These are phyloP conservation scores for Epizoanthus scotinus DNA, from an alignment of 92 coral and sea anemone genomes.

Conservation along the genomic window DNA sequence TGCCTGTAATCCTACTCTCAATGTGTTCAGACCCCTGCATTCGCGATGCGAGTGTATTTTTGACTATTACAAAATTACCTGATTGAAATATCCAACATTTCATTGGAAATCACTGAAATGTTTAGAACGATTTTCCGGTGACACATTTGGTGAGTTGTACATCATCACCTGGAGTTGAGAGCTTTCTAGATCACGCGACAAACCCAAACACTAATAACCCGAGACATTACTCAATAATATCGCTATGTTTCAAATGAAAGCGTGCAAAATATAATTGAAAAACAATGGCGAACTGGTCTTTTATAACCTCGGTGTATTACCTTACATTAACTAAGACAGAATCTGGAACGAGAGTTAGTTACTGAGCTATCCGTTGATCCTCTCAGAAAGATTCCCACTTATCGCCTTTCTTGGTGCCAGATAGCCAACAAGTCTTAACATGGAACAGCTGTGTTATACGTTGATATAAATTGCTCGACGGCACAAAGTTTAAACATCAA, in stretches of 20 bases:
- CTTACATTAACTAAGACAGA: not conserved
- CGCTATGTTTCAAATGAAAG: not conserved
- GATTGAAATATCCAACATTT: constrained; percentile 28
- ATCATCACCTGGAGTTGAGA: constrained; percentile 6
- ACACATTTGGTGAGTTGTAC: not conserved
- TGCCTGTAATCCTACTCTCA: not conserved
- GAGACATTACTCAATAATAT: not conserved
- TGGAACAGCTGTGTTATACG: not conserved
- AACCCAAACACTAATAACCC: not conserved
- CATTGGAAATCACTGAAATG: constrained; percentile 35
- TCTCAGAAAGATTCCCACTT: not conserved
- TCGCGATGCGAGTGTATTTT: constrained; percentile 24
- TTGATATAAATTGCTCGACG: not conserved
- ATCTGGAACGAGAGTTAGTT: not conserved
- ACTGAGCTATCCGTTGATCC: not conserved
- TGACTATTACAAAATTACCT: constrained; percentile 12
- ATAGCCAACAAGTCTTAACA: not conserved
- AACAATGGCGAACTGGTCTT: not conserved
- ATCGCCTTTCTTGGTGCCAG: constrained; percentile 4
- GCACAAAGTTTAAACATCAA: not conserved
- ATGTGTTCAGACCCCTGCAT: not conserved
- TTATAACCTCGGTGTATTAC: not conserved
- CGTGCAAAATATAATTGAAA: not conserved
- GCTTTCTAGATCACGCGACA: constrained; percentile 13
- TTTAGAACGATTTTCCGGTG: constrained; percentile 17